phyloP scores from a whole-genome alignment of 2,888 invertebrate species.

The Coelopa pilipes region DNA sequence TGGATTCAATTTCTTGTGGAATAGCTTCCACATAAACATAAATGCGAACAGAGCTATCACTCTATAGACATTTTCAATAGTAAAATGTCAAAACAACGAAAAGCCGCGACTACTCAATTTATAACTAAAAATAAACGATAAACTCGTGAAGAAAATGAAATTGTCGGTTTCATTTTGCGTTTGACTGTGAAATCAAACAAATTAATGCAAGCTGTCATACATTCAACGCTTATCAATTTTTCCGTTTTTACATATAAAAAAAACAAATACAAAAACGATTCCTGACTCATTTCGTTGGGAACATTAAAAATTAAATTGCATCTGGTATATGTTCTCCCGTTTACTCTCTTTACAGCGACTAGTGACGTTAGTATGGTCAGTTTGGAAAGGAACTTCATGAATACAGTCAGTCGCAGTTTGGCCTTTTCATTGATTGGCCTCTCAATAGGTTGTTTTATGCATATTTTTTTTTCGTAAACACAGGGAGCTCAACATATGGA shows the following conservation, averaged over 20 bases:
- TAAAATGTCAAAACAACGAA: background rate
- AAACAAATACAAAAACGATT: background rate
- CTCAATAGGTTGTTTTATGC: background rate
- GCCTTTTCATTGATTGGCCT: background rate
- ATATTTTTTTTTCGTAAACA: background rate
- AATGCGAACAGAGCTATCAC: background rate
- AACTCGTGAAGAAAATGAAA: background rate
- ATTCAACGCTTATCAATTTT: background rate
- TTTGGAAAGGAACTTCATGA: constrained; percentile 51
- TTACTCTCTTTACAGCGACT: constrained; percentile 11
- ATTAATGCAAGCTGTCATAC: background rate
- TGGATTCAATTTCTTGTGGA: too few species aligned
- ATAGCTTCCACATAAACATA: too few species aligned
- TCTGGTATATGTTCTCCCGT: background rate
- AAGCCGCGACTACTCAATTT: background rate
- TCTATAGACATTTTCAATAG: too few species aligned
- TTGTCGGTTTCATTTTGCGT: background rate
- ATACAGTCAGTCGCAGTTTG: constrained; percentile 46
- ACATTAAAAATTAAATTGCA: background rate
- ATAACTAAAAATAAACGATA: background rate
- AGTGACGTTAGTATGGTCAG: constrained; percentile 46
- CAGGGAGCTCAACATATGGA: constrained; percentile 55
- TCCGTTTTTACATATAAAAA: background rate
- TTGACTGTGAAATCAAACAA: background rate
- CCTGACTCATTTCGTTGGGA: background rate